These are phyloP conservation scores for Marmota monax DNA, from an alignment of 2,113 vertebrate genomes.

Conservation along the genomic window DNA sequence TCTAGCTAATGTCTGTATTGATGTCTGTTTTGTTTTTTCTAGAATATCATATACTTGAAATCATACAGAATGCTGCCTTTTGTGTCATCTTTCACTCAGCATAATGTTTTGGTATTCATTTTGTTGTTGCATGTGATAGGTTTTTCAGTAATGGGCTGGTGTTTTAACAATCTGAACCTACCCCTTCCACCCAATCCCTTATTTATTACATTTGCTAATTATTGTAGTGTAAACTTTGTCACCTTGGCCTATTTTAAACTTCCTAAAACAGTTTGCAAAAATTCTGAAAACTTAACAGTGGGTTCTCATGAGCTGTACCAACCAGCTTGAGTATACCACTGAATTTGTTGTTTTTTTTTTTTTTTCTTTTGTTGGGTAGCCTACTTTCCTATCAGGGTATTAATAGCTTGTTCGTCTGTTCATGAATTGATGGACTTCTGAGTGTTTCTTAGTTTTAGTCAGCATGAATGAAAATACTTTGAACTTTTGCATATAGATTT, in stretches of 20 bases:
- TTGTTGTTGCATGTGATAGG: neutral
- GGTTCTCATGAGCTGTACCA: neutral
- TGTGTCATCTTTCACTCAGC: neutral
- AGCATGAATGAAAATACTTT: neutral
- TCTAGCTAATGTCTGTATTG: neutral
- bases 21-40: neutral
- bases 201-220: conserved; percentile 14
- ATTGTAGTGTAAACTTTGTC: neutral
- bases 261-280: neutral
- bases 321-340: neutral
- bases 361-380: neutral
- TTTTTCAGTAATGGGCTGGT: neutral
- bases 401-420: neutral
- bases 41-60: neutral
- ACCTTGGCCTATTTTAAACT: neutral
- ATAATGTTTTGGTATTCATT: neutral
- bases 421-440: neutral
- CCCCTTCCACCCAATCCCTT: neutral
- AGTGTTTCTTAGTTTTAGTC: conserved; percentile 13
- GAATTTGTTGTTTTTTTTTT: neutral
- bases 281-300: neutral
- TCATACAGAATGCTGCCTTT: neutral
- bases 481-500: neutral
- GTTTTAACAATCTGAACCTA: neutral
- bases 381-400: neutral